phyloP scores from a whole-genome alignment of 2,113 vertebrate species.

The Oxyura jamaicensis region DNA sequence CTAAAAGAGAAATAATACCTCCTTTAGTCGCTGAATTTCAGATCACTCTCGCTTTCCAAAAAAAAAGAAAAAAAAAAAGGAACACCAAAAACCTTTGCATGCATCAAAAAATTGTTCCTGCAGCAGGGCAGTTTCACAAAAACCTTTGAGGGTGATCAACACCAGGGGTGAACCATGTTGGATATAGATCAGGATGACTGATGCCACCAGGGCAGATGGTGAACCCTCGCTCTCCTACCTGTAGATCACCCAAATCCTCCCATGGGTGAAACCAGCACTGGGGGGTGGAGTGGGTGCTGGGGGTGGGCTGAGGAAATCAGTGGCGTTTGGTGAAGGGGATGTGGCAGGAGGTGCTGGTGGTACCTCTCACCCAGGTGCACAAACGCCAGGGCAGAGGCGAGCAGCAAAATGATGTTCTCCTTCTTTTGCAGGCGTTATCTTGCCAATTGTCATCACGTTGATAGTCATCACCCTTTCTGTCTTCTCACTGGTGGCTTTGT shows the following conservation, averaged over 20 bases:
- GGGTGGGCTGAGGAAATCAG: not conserved
- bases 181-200: not conserved
- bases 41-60: not conserved
- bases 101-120: not conserved
- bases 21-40: not conserved
- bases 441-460: conserved; percentile 78
- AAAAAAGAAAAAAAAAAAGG: not conserved
- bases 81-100: too few relatives aligned
- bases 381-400: not conserved
- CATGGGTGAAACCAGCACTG: not conserved
- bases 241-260: not conserved
- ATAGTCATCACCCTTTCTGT: conserved; percentile 75
- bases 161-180: not conserved
- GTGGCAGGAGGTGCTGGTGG: not conserved
- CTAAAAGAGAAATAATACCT: not conserved
- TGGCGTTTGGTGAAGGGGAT: not conserved
- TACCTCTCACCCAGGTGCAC: not conserved
- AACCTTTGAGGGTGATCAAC: not conserved
- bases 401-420: not conserved
- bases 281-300: accelerated
- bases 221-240: not conserved
- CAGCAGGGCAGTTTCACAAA: accelerated
- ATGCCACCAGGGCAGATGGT: not conserved
- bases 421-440: conserved; percentile 71
- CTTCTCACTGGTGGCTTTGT: conserved; percentile 77